These are phyloP conservation scores for Leucopsar rothschildi DNA, from an alignment of 2,113 vertebrate species.

Conservation along the genomic window DNA sequence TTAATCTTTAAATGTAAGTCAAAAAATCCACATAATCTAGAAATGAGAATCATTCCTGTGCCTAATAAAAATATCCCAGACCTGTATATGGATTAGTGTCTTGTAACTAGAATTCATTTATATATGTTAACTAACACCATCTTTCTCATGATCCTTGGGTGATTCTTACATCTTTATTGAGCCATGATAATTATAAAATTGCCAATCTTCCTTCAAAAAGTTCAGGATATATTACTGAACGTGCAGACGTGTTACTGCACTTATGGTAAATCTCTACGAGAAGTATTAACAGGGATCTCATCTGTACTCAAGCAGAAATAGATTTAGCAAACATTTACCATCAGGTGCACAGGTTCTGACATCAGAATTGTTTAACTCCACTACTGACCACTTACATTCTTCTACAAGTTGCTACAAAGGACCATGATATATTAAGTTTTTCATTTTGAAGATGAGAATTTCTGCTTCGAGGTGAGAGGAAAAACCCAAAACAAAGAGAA, in stretches of 20 bases:
- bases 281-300: neutral
- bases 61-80: neutral
- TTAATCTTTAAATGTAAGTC: neutral
- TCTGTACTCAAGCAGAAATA: neutral
- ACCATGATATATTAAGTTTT: neutral
- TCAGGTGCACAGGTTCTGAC: neutral
- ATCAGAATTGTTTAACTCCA: neutral
- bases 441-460: neutral
- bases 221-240: neutral
- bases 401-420: neutral
- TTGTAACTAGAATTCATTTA: neutral
- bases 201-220: neutral
- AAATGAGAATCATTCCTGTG: neutral
- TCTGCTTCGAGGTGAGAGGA: neutral
- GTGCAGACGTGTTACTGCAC: neutral
- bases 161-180: neutral
- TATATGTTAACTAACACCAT: neutral
- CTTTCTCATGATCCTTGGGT: neutral
- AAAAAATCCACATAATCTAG: neutral
- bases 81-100: neutral
- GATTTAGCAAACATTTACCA: neutral
- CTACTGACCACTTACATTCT: neutral
- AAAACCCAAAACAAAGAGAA: neutral
- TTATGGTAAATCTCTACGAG: neutral
- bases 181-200: neutral